These are phyloP conservation scores for Cacoxenus indagator DNA, from an alignment of 2,888 invertebrate genomes.

Conservation along the genomic window DNA sequence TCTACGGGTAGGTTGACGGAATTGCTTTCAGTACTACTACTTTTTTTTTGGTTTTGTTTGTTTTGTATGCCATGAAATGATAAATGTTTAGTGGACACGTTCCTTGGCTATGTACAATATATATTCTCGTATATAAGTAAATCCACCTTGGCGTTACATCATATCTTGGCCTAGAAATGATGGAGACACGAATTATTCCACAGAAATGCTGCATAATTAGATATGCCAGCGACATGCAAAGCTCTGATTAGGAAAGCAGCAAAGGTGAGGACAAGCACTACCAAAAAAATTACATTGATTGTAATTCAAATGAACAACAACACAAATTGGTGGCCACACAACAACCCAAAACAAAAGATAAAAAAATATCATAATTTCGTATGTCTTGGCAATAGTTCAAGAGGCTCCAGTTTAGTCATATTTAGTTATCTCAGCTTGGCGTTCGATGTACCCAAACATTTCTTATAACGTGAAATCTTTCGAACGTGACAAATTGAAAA, in stretches of 20 bases:
- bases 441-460: background rate
- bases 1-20: constrained; percentile 26
- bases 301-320: background rate
- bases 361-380: too few relatives aligned
- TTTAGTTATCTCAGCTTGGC: background rate
- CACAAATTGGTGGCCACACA: background rate
- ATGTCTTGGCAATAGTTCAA: too few relatives aligned
- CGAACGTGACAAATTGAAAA: constrained; percentile 69
- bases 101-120: constrained; percentile 27
- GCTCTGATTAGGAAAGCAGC: too few relatives aligned
- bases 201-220: constrained; percentile 56
- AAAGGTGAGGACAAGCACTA: too few relatives aligned
- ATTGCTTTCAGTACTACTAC: constrained; percentile 5
- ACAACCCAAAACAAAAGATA: background rate
- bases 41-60: background rate
- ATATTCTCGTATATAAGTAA: background rate
- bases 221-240: constrained; percentile 52
- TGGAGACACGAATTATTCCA: background rate
- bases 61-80: constrained; percentile 40
- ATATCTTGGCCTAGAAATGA: constrained; percentile 58
- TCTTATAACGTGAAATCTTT: constrained; percentile 44
- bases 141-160: constrained; percentile 40
- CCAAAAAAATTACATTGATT: too few relatives aligned
- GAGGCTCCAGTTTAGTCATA: background rate
- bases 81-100: constrained; percentile 60